These are phyloP conservation scores for Salminus brasiliensis DNA, from an alignment of 2,113 vertebrate genomes.

Conservation along the genomic window DNA sequence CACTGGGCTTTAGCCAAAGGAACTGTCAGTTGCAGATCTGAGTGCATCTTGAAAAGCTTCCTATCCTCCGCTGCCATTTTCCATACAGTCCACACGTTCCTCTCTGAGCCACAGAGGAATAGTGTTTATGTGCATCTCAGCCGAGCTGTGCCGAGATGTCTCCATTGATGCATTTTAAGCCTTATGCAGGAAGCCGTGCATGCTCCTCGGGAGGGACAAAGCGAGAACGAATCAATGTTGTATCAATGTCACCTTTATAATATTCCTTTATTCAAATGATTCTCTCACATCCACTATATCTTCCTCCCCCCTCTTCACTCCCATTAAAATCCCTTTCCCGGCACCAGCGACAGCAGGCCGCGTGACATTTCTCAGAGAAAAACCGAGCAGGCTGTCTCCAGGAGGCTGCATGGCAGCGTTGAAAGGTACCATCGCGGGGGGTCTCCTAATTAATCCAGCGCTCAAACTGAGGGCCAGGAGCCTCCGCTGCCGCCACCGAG, in stretches of 20 bases:
- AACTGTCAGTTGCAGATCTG: too few species aligned
- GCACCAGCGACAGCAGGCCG: constrained; percentile 60
- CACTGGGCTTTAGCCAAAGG: too few species aligned
- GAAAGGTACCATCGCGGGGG: constrained; percentile 70
- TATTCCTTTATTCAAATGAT: constrained; percentile 64
- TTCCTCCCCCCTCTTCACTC: constrained; percentile 45
- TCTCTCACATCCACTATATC: constrained; percentile 54
- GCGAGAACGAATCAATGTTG: constrained; percentile 20
- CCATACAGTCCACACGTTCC: not conserved
- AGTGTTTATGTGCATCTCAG: not conserved
- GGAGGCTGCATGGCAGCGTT: constrained; percentile 61
- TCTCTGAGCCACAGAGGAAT: not conserved
- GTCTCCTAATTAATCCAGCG: constrained; percentile 76
- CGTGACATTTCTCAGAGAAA: constrained; percentile 59
- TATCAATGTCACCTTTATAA: constrained; percentile 55
- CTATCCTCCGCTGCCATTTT: not conserved
- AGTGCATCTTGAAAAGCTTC: not conserved
- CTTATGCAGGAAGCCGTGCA: not conserved
- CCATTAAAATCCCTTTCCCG: constrained; percentile 46
- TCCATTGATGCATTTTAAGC: not conserved
- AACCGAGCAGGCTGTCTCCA: constrained; percentile 60
- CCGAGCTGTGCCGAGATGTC: not conserved
- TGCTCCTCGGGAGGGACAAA: not conserved
- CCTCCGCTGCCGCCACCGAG: constrained; percentile 62
- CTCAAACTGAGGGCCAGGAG: constrained; percentile 61